Evolutionary conservation across 2,888 invertebrate species (phyloP).

Genomic region (Argyresthia albistria): DNA sequence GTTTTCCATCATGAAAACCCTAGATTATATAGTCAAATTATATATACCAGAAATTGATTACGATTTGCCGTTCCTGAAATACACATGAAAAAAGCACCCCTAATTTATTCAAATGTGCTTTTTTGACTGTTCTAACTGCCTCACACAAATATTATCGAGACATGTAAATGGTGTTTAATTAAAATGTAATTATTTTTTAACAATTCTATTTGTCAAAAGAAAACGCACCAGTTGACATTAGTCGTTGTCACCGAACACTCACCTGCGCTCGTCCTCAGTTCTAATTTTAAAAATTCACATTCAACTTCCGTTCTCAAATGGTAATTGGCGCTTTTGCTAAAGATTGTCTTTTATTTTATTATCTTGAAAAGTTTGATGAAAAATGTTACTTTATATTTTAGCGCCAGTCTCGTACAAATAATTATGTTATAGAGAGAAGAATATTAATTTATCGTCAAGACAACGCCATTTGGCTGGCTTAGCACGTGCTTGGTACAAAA

Average conservation of each 20-base stretch:
- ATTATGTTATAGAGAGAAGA: constrained; percentile 8
- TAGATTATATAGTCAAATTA: too few relatives aligned
- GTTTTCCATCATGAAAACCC: too few relatives aligned
- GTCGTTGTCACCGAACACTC: constrained; percentile 46
- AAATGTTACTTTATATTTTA: not conserved
- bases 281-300: constrained; percentile 68
- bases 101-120: too few relatives aligned
- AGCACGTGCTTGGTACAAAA: constrained; percentile 55
- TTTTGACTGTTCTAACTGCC: too few relatives aligned
- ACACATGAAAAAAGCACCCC: too few relatives aligned
- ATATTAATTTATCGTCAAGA: constrained; percentile 24
- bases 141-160: too few relatives aligned
- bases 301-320: constrained; percentile 65
- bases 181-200: not conserved
- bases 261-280: constrained; percentile 55
- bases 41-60: too few relatives aligned
- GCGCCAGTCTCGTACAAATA: constrained; percentile 5
- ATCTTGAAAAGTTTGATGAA: not conserved
- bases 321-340: constrained; percentile 46
- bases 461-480: constrained; percentile 51
- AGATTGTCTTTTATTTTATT: not conserved
- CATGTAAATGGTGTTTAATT: not conserved
- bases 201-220: constrained; percentile 2
- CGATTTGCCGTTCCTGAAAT: too few relatives aligned
- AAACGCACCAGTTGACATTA: not conserved